Evolutionary conservation across 2,888 invertebrate species (phyloP), one percentile per base, ranked within the genome.

Genomic region (Drosophila mercatorum): DNA sequence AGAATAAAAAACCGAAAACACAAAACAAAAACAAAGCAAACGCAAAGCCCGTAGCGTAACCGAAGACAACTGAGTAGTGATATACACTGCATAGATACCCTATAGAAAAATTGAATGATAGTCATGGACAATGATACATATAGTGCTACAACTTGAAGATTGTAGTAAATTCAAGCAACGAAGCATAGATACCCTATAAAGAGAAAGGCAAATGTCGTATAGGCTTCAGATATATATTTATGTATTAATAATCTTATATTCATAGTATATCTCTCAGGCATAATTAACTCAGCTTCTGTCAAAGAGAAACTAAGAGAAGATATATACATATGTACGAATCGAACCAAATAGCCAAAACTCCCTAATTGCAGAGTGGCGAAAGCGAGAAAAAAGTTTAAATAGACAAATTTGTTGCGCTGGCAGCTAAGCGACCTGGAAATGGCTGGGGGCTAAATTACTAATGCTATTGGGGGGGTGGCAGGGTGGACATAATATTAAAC

Each of bases 331-430:
- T 2, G 22, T 2, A 22, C 22, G 2, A 22, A 38, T 22, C 12
- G 2, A 22, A 40, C 1, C 7, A 7, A 2, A 46, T 17, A 34
- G 34, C 14, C 11, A 26, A 46, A 68, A 34, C 17, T 3, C 34
- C 14, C 26, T 14, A 17, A 41, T 26, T 6, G 17, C 11, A 34
- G 10, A 26, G 46, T 40, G 12, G 10, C 34, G 3, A 61, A 73
- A 71, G 12, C 40, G 5, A 64, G n/a, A 11, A 51, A 75, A 80
- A 88, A 83, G 81, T 88, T 88, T 72, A 77, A 86, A 87, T 77
- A 86, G 83, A 86, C 78, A 88, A 86, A 88, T 86, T 90, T 90
- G 83, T 83, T 80, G 63, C 68, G 73, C 68, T 71, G 72, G 47
- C 67, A 68, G 36, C 12, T 38, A 34, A 11, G 17, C 36, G 41